phyloP scores from a whole-genome alignment of 2,797 vertebrate genomes.

The Melanitta fusca region DNA sequence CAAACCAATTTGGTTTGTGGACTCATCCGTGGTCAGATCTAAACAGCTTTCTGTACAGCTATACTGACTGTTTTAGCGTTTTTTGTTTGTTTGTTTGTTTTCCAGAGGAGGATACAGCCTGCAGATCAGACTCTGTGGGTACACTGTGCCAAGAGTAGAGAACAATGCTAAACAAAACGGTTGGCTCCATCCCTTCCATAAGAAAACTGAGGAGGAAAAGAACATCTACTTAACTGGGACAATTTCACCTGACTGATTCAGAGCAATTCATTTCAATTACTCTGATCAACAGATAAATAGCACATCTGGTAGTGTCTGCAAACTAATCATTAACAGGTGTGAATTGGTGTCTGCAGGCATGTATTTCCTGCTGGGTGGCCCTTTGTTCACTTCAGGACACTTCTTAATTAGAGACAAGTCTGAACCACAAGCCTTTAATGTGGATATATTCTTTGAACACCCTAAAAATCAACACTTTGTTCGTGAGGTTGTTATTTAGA shows the following conservation, averaged over 20 bases:
- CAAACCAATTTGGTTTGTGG: background rate
- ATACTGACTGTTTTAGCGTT: background rate
- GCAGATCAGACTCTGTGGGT: background rate
- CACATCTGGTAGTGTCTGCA: constrained; percentile 71
- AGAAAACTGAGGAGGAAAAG: constrained; percentile 30
- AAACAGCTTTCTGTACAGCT: background rate
- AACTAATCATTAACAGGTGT: constrained; percentile 76
- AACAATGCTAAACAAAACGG: background rate
- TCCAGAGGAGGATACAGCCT: background rate
- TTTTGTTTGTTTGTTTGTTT: background rate
- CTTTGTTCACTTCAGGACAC: constrained; percentile 72
- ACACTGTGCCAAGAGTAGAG: background rate
- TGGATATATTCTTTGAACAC: constrained; percentile 65
- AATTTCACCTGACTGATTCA: constrained; percentile 62
- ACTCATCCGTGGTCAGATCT: background rate
- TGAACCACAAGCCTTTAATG: constrained; percentile 52
- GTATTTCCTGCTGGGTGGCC: constrained; percentile 58
- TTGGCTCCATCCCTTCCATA: background rate
- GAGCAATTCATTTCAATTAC: constrained; percentile 73
- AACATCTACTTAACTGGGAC: constrained; percentile 34
- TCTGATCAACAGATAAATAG: constrained; percentile 72
- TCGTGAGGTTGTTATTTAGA: constrained; percentile 30
- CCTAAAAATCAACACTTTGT: constrained; percentile 42
- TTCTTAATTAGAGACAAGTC: constrained; percentile 70
- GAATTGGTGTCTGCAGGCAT: constrained; percentile 65